These are phyloP conservation scores for Alosa alosa DNA, from an alignment of 2,113 vertebrate genomes.

Conservation along the genomic window DNA sequence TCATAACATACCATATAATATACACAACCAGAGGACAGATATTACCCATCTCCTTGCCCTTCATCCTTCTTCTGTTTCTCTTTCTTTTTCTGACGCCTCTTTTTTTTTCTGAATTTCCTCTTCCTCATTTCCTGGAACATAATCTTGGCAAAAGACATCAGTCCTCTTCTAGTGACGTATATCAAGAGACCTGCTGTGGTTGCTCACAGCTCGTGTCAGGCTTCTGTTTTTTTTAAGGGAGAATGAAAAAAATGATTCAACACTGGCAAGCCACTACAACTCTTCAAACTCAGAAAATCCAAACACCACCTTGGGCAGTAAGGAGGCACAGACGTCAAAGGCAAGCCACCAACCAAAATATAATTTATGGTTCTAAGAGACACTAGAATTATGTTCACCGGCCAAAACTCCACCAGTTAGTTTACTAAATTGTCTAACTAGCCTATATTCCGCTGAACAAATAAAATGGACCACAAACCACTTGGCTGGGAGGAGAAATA, in stretches of 20 bases:
- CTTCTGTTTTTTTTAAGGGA: constrained; percentile 39
- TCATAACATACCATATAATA: background rate
- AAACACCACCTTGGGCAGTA: constrained; percentile 46
- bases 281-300: constrained; percentile 38
- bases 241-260: constrained; percentile 35
- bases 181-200: constrained; percentile 47
- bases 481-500: constrained; percentile 43
- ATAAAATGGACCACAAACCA: constrained; percentile 52
- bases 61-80: background rate
- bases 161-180: constrained; percentile 37
- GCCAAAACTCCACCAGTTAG: background rate
- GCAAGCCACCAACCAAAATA: constrained; percentile 59
- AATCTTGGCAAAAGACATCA: constrained; percentile 37
- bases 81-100: background rate
- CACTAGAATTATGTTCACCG: constrained; percentile 38
- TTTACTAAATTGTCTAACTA: constrained; percentile 55
- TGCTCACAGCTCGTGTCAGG: constrained; percentile 43
- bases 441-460: constrained; percentile 38
- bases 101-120: background rate
- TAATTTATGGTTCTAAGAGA: constrained; percentile 63
- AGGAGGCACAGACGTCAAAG: constrained; percentile 59
- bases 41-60: background rate
- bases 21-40: background rate
- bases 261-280: constrained; percentile 45
- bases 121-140: constrained; percentile 45